Evolutionary conservation across 2,888 invertebrate genomes (phyloP), one percentile per base, ranked within the genome.

Genomic region (Rhagonycha fulva): DNA sequence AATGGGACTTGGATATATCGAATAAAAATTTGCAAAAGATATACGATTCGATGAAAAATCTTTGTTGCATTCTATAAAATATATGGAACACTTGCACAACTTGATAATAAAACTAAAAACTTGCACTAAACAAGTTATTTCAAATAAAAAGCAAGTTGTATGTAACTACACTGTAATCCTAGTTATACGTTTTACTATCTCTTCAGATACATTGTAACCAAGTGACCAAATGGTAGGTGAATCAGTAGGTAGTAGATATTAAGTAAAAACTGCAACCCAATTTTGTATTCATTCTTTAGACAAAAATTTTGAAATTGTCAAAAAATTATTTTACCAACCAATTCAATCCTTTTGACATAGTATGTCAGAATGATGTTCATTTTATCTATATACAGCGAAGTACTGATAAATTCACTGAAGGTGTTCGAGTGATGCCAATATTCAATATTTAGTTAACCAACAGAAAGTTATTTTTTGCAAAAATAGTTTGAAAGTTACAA

Each of bases 51-150:
- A 62, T 26, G 62, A 19, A 24, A 32, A 71, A 47, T 71, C 66
- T 47, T 28, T 47, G 71, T 47, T 67, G 66, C 62, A 63, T 11
- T 24, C 47, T n/a, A 63, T 63, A 23, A 63, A 30, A 68, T 63
- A 63, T 69, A 70, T 74, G 66, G 74, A 74, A 74, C 63, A 63
- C 75, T 70, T 62, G 71, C 30, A 62, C 62, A 30, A 26, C 71
- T 74, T 26, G 62, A 68, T 66, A 72, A 23, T 24, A 73, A 73
- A 73, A 73, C 62, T 61, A 74, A 77, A 75, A 75, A 77, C 72
- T 75, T 68, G 75, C 30, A 73, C 62, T 72, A 72, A 77, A 77
- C 77, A 62, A 75, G 77, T 77, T 77, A 72, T 72, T 75, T 75
- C n/a, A 70, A 72, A 75, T 77, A 77, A 77, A 77, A 77, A 77